Base-by-base conservation (phyloP, 2,888 invertebrate species). In the Drosophila longiperda region DNA sequence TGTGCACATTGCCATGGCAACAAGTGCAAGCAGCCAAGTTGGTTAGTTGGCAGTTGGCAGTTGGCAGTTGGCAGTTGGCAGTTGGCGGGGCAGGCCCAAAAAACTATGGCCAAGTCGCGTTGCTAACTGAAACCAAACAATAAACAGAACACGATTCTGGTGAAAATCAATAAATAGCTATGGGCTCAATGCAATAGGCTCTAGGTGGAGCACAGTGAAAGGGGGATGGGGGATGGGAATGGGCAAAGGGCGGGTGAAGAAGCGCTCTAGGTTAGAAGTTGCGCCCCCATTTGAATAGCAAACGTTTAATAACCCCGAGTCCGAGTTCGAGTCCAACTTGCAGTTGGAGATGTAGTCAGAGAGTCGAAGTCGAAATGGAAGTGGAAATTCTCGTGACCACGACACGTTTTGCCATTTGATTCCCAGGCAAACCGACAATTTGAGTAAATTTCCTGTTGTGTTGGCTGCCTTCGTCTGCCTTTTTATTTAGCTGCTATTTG, bases 351-450 rank as follows among this genome's bases (percentile, higher is more conserved):
- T 50, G 40, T 20, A 58, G 49, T 38, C 40, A 26, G 49, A 26
- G 49, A 61, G 42, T 60, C 48, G n/a, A 20, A 57, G 54, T 57
- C 26, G 26, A 49, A 40, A 20, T 65, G 20, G 12, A 0, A 73
- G 73, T 29, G 29, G 29, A 29, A 29, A 29, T 29, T 60, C 62
- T 73, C 54, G 70, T 57, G 64, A 76, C 64, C 66, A 80, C 88
- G 78, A 83, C 84, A 85, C 84, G 84, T 87, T 85, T 81, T 87
- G 83, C 86, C 86, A 87, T 85, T 85, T 81, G 79, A 85, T 85
- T 87, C 77, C 64, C 75, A 73, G 77, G 62, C 83, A 65, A 58
- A 45, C 73, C 86, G 73, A 87, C 80, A 86, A 86, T 82, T 83
- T 81, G 78, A 86, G 75, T 81, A 75, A 83, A 83, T 85, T 85